Base-by-base conservation (phyloP, 53 echinoderm and acorn worm species). In the Pentamera pediparva region DNA sequence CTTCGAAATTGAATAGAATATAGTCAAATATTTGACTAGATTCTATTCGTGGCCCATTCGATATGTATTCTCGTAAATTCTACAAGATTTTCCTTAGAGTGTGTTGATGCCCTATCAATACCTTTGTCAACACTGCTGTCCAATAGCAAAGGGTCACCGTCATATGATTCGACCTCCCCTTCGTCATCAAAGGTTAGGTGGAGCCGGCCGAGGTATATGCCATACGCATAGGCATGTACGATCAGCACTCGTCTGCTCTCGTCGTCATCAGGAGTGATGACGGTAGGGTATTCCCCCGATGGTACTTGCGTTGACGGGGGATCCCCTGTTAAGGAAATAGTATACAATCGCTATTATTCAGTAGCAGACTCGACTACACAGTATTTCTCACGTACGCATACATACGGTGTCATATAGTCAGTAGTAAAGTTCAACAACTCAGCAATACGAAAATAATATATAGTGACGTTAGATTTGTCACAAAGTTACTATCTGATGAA, bases 101-200 rank as follows among this genome's bases (percentile, higher is more conserved):
- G n/a, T 45, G 15, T 17, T 45, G n/a, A n/a, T n/a, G 47, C 13
- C 47, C 15, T 45, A 52, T 15, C 29, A 18, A 35, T 64, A 90
- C 95, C 95, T 85, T 90, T 62, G 18, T 40, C 55, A 12, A 94
- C 73, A 57, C 62, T 67, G 36, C 64, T 69, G 32, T 96, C 88
- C 40, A 96, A 70, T 29, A 85, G 60, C 39, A 96, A 88, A 10
- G 96, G 96, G 64, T 96, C 91, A 39, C 96, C 96, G 8, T 71
- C 80, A 70, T 76, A 91, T 26, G 52, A 36, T 6, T 71, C 81
- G 37, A 95, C 67, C 10, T 75, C 80, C 9, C 95, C 95, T 9
- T 74, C 83, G 34, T 85, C 59, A 56, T 87, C 77, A 65, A 95
- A 90, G 2, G 80, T 82, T 33, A 95, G 80, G 38, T 84, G 72